These are phyloP conservation scores for Oikopleura vanhoeffeni DNA, from an alignment of 23 tunicate genomes.

Conservation along the genomic window DNA sequence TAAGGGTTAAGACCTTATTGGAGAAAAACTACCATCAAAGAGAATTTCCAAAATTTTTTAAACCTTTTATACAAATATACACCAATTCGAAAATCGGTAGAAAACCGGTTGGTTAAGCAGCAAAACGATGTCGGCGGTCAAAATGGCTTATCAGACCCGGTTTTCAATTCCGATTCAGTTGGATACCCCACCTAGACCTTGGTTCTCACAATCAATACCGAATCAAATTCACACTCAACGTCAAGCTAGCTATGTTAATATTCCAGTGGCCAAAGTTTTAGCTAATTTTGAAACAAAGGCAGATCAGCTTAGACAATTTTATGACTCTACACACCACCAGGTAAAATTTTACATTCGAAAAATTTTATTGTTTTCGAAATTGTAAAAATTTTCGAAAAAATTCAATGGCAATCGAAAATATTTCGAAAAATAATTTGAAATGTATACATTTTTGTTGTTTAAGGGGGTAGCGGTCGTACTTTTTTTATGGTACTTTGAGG, in stretches of 20 bases:
- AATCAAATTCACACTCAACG: not conserved
- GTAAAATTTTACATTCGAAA: not conserved
- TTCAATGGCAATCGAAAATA: too few species aligned
- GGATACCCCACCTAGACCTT: not conserved
- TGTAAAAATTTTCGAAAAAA: too few species aligned
- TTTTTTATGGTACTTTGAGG: too few species aligned
- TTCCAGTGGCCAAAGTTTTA: not conserved
- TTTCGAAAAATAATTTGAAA: too few species aligned
- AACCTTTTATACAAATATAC: too few species aligned
- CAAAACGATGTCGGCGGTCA: not conserved
- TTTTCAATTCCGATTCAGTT: slow-evolving; percentile 7
- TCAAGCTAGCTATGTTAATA: not conserved
- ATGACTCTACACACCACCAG: not conserved
- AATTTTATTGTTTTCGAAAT: not conserved
- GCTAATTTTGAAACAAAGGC: not conserved
- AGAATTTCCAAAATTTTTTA: too few species aligned
- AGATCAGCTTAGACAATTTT: not conserved
- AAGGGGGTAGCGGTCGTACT: too few species aligned
- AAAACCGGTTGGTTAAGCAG: too few species aligned
- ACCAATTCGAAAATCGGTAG: too few species aligned
- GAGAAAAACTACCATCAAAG: too few species aligned
- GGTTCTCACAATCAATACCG: not conserved
- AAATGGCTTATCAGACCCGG: slow-evolving; percentile 6
- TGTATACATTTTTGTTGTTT: too few species aligned
- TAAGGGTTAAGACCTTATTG: too few species aligned